Conservation (phyloP, 2,888 invertebrate genomes). For the Theodoxus fluviatilis region DNA sequence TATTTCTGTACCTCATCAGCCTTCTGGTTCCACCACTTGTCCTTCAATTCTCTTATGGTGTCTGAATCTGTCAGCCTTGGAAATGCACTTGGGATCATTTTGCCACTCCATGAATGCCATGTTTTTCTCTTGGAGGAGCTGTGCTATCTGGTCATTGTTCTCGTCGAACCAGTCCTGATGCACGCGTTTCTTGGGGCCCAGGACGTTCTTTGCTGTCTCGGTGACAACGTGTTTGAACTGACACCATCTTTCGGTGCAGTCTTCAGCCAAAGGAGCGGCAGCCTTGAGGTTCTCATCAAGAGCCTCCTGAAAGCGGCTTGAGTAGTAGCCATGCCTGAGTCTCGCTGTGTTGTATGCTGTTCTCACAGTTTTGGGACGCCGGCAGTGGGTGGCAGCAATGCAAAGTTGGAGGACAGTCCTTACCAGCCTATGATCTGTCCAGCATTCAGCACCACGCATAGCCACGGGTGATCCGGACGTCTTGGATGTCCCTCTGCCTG, state of each 20-base stretch:
- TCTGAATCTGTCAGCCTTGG: slow-evolving; percentile 21
- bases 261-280: background rate
- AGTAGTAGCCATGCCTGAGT: too few species aligned
- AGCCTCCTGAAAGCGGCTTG: background rate
- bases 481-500: too few species aligned
- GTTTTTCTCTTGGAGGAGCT: background rate
- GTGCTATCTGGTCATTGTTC: background rate
- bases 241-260: background rate
- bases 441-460: too few species aligned
- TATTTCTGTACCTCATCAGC: slow-evolving; percentile 23
- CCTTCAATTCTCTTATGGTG: slow-evolving; percentile 21
- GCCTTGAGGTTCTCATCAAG: background rate
- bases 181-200: slow-evolving; percentile 4
- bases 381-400: too few species aligned
- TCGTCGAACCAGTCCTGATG: slow-evolving; percentile 25
- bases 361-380: too few species aligned
- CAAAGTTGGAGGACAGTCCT: too few species aligned
- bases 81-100: slow-evolving; percentile 6
- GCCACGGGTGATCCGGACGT: too few species aligned
- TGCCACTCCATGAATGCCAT: slow-evolving; percentile 17
- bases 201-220: background rate
- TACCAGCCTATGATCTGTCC: too few species aligned
- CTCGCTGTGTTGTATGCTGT: too few species aligned
- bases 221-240: slow-evolving; percentile 4
- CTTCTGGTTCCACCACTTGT: slow-evolving; percentile 24